Evolutionary conservation across 2,888 invertebrate genomes (phyloP).

Genomic region (Xanthia icteritia): DNA sequence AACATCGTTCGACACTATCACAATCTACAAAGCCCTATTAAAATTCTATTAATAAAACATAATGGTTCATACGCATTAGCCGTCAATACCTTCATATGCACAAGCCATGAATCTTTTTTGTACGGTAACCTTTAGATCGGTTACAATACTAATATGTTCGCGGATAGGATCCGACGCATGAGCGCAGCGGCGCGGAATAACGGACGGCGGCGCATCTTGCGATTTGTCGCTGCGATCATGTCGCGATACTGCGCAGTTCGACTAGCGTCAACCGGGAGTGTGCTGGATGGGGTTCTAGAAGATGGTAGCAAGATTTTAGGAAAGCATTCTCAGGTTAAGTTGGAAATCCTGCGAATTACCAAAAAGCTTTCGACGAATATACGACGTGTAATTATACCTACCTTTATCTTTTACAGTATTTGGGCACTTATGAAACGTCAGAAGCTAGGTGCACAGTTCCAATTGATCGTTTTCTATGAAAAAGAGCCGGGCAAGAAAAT

Average conservation of each 20-base stretch:
- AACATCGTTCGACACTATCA: slow-evolving; percentile 14
- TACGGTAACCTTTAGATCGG: slow-evolving; percentile 68
- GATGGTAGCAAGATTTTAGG: slow-evolving; percentile 35
- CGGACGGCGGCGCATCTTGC: slow-evolving; percentile 72
- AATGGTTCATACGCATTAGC: slow-evolving; percentile 52
- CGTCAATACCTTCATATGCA: slow-evolving; percentile 55
- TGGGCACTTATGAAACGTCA: no score
- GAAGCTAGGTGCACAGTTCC: no score
- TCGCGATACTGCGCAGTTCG: slow-evolving; percentile 73
- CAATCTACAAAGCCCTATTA: slow-evolving; percentile 24
- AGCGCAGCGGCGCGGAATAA: slow-evolving; percentile 76
- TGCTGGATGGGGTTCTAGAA: slow-evolving; percentile 62
- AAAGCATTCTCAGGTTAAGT: not conserved
- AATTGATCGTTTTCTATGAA: no score
- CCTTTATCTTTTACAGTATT: not conserved
- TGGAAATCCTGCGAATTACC: not conserved
- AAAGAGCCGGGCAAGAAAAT: no score
- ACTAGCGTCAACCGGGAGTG: slow-evolving; percentile 73
- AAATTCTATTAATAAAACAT: slow-evolving; percentile 48
- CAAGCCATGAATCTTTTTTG: slow-evolving; percentile 58
- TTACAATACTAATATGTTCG: slow-evolving; percentile 74
- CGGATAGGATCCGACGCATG: slow-evolving; percentile 68
- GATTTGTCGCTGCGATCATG: slow-evolving; percentile 83
- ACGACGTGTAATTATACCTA: no score
- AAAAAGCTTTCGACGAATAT: not conserved